Conservation (phyloP, 2,888 invertebrate species). For the Cryptocephalus primarius region DNA sequence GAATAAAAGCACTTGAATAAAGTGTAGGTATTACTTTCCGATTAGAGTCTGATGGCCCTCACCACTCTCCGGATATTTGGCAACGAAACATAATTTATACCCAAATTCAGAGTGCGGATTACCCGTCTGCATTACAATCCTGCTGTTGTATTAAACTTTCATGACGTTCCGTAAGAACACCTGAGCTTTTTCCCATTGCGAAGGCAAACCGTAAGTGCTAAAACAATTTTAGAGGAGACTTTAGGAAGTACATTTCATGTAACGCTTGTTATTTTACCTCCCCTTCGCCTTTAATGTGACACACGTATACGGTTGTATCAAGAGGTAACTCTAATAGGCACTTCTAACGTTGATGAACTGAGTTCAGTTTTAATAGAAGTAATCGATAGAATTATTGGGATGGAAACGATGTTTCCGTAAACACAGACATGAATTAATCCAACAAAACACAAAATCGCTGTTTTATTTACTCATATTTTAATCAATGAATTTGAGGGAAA, state of each 20-base stretch:
- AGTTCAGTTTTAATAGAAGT: too few relatives aligned
- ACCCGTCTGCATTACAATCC: slow-evolving; percentile 14
- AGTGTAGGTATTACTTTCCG: too few relatives aligned
- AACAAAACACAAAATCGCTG: too few relatives aligned
- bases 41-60: too few relatives aligned
- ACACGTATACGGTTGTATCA: not conserved
- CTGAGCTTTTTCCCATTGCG: slow-evolving; percentile 17
- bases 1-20: too few relatives aligned
- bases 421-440: too few relatives aligned
- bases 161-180: slow-evolving; percentile 15
- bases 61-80: too few relatives aligned
- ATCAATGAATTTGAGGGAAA: too few relatives aligned
- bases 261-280: not conserved
- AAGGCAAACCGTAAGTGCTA: not conserved
- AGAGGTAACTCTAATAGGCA: not conserved
- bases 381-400: too few relatives aligned
- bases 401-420: too few relatives aligned
- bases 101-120: slow-evolving; percentile 15
- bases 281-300: not conserved
- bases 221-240: not conserved
- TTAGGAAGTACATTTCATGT: not conserved
- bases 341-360: too few relatives aligned
- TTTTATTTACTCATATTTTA: too few relatives aligned
- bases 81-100: slow-evolving; percentile 14
- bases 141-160: slow-evolving; percentile 18